Base-by-base conservation (phyloP, 2,113 vertebrate genomes). In the Turdus rufiventris region DNA sequence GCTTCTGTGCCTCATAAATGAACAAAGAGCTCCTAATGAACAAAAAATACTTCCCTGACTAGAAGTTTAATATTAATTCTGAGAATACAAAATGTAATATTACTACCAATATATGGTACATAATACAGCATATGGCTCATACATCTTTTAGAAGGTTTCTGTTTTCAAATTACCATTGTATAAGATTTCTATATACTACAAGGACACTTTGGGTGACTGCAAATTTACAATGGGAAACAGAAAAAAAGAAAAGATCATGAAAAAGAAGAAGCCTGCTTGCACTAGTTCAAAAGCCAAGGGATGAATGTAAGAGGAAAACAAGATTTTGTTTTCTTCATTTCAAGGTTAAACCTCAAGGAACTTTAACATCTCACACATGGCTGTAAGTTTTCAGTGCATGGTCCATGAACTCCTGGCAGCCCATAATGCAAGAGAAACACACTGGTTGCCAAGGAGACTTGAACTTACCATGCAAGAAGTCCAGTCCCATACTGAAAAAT, bases 1-100 rank as follows among this genome's bases (percentile, higher is more conserved):
- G 88, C 42, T 91, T 96, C 89, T 62, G 63, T 68, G 60, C 80
- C 83, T 95, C 85, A 92, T 88, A 95, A 95, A 94, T 40, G 94
- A 95, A 36, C 79, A 94, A 88, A 96, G 78, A 88, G 51, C 67
- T 93, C 71, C 91, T 94, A 96, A 95, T 78, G 85, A 93, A 96
- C 71, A 94, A 93, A 93, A 93, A 78, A 85, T 42, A 89, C 57
- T 66, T 88, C 73, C 53, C 79, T 89, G 89, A 96, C 88, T 80
- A 54, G 88, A 83, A 57, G 67, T 84, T 92, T 94, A 77, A 95
- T 61, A 67, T 53, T 95, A 73, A 94, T 96, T 96, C 95, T 96
- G 94, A 88, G 94, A 96, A 96, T 67, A 67, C 7, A 65, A 53
- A 78, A 18, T n/a, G 56, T 56, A 90, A 66, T 66, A 85, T 78